These are phyloP conservation scores for Myotis brandtii DNA, from an alignment of 2,113 vertebrate genomes.

Conservation along the genomic window DNA sequence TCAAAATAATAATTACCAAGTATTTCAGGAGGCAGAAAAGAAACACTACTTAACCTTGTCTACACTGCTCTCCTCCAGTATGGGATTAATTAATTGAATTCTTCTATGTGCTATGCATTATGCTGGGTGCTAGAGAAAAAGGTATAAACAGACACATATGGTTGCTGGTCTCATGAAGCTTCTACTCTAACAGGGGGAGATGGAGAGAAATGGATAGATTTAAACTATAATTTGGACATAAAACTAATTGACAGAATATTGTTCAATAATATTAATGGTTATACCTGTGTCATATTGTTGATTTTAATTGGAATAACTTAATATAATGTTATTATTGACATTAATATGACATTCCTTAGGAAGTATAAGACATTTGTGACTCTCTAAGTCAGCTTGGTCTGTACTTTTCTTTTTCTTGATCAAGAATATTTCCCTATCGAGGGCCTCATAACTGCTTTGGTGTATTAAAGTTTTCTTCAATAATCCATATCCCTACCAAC, in stretches of 20 bases:
- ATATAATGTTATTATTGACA: background rate
- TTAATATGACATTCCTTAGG: background rate
- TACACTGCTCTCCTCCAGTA: background rate
- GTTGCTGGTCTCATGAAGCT: background rate
- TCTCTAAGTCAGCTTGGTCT: background rate
- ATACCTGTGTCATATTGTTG: background rate
- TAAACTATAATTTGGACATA: background rate
- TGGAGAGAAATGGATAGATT: background rate
- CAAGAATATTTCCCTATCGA: background rate
- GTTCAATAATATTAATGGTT: background rate
- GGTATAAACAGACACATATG: background rate
- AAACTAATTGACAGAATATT: background rate
- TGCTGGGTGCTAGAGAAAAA: background rate
- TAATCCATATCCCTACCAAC: background rate
- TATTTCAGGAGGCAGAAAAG: conserved; percentile 19
- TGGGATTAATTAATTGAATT: background rate
- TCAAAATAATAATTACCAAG: conserved; percentile 32
- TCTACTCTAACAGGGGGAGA: background rate
- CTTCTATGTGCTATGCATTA: background rate
- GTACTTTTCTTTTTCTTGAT: background rate
- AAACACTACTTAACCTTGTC: background rate
- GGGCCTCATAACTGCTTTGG: background rate
- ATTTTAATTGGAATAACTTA: background rate
- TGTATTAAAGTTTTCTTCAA: background rate
- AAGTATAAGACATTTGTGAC: background rate